These are phyloP conservation scores for Drosophila nr. medialis DNA, from an alignment of 2,888 invertebrate genomes.

Conservation along the genomic window DNA sequence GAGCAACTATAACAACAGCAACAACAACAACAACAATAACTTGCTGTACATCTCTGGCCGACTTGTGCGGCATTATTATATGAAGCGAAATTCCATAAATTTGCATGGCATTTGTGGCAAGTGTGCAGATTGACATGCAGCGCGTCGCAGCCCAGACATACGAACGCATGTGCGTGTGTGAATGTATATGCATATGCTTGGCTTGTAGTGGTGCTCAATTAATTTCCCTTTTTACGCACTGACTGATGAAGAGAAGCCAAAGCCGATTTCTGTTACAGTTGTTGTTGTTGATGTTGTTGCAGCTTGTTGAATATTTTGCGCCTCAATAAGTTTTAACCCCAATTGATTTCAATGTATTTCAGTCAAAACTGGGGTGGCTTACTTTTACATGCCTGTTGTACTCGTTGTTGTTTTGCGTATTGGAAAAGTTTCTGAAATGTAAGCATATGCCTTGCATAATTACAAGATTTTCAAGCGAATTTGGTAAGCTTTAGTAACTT, in stretches of 20 bases:
- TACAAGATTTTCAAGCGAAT: slow-evolving; percentile 46
- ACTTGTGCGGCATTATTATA: slow-evolving; percentile 28
- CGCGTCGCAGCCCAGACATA: slow-evolving; percentile 10
- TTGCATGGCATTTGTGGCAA: slow-evolving; percentile 61
- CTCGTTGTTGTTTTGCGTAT: slow-evolving; percentile 18
- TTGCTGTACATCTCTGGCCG: slow-evolving; percentile 22
- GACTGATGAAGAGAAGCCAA: slow-evolving; percentile 42
- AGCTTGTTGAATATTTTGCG: slow-evolving; percentile 57
- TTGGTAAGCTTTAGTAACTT: slow-evolving; percentile 62
- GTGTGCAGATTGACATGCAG: slow-evolving; percentile 61
- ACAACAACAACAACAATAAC: slow-evolving; percentile 30
- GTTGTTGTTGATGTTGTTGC: slow-evolving; percentile 17
- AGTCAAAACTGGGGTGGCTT: slow-evolving; percentile 38
- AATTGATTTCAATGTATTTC: slow-evolving; percentile 43
- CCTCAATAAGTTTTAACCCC: slow-evolving; percentile 71
- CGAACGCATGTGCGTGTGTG: neutral
- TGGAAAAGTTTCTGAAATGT: slow-evolving; percentile 64
- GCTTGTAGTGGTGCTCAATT: slow-evolving; percentile 57
- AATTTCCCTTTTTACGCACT: slow-evolving; percentile 62
- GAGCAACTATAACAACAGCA: slow-evolving; percentile 35
- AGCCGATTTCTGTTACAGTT: slow-evolving; percentile 22
- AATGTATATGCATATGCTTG: slow-evolving; percentile 4
- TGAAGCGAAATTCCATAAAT: slow-evolving; percentile 50
- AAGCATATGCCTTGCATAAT: slow-evolving; percentile 73
- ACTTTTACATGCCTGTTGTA: slow-evolving; percentile 4